Base-by-base conservation (phyloP, 2,888 invertebrate genomes). In the Lamellibrachia columna region DNA sequence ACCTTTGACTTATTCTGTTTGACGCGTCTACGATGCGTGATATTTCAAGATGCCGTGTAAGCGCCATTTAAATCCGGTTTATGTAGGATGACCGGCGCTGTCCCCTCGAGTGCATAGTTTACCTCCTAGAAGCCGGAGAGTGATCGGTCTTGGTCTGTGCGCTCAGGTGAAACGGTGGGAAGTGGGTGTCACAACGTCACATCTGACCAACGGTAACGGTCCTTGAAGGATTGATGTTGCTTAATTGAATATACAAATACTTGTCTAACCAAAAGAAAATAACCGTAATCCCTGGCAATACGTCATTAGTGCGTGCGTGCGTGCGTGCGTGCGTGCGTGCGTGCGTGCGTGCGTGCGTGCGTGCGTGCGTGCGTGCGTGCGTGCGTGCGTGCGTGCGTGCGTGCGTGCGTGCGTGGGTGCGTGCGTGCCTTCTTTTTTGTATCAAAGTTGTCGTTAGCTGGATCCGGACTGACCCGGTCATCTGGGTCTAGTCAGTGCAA, bases 1-100 rank as follows among this genome's bases (percentile, higher is more conserved):
- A 40, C 40, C 40, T 40, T 40, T 40, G 40, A 40, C 22, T 22
- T 75, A 22, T 75, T 75, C 75, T 22, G 15, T 22, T 22, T n/a
- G 22, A 75, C 75, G 75, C 22, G n/a, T n/a, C 75, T 22, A 0
- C 75, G 75, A 75, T 15, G 22, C 75, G 75, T 22, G 75, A 6
- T 75, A 75, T 75, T 75, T 75, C 22, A 75, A 40, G 40, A 40
- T 40, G 40, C 40, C 40, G 40, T 40, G 40, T 40, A 40, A 75
- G 75, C 22, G n/a, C 75, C 75, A 75, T 75, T 75, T 75, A 75
- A 75, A 75, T 22, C 75, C 75, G 75, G n/a, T 75, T 75, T 75
- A 75, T 75, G 4, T 75, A 75, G 40, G 40, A 40, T 40, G 40
- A 40, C 40, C 40, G 40, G 1, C 75, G 15, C 22, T 75, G 22